Conservation (phyloP, 2,797 vertebrate genomes). For the Halcyon badia region DNA sequence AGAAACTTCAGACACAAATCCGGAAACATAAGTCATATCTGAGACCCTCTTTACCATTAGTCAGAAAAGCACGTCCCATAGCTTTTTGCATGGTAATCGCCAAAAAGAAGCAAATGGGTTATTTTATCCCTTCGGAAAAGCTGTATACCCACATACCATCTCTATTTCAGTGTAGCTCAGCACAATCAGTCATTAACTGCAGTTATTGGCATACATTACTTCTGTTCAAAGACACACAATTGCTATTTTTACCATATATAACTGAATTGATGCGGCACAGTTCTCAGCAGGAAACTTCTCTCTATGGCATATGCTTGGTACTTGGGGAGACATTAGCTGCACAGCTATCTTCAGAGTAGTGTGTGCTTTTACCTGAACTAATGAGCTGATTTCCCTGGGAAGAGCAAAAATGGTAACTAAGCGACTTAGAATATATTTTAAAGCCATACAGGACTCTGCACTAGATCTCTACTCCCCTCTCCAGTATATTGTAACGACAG, state of each 20-base stretch:
- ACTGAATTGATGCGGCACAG: background rate
- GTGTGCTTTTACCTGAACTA: background rate
- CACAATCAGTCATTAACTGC: background rate
- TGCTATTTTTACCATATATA: background rate
- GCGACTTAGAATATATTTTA: background rate
- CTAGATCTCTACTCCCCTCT: background rate
- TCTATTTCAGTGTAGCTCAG: background rate
- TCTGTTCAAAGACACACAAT: background rate
- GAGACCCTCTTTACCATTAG: background rate
- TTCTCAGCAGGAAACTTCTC: background rate
- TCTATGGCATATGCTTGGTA: background rate
- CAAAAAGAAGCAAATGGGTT: background rate
- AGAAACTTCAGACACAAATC: background rate
- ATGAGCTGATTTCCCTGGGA: background rate
- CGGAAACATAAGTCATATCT: background rate
- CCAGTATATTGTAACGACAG: background rate
- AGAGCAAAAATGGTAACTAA: background rate
- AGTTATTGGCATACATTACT: background rate
- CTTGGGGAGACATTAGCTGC: background rate
- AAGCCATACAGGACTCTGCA: background rate
- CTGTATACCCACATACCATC: background rate
- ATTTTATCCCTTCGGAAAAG: background rate
- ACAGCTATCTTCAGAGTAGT: background rate
- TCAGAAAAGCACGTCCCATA: background rate
- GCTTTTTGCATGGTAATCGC: background rate